phyloP scores from a whole-genome alignment of 1,140 invertebrate genomes.

The Phenacoccus solenopsis region DNA sequence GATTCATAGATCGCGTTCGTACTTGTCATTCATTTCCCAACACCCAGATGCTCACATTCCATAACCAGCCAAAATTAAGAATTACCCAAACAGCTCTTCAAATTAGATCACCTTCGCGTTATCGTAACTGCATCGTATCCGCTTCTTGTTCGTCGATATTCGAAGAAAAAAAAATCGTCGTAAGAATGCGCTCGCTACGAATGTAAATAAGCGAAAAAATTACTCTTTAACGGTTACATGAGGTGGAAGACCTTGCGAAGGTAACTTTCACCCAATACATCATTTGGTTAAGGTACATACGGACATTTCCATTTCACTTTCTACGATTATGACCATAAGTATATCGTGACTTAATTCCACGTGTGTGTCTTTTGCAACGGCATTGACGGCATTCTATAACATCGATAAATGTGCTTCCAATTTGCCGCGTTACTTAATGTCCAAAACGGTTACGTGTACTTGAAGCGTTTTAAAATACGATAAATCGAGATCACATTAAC shows the following conservation, averaged over 20 bases:
- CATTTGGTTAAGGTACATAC: background rate
- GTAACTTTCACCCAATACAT: background rate
- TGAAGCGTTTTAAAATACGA: too few relatives aligned
- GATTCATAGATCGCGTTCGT: too few relatives aligned
- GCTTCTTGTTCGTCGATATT: background rate
- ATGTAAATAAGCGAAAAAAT: background rate
- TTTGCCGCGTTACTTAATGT: too few relatives aligned
- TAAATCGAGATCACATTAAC: too few relatives aligned
- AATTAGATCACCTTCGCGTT: too few relatives aligned
- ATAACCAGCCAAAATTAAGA: too few relatives aligned
- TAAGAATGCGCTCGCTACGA: background rate
- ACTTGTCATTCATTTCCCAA: too few relatives aligned
- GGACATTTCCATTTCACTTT: background rate
- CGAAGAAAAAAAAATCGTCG: background rate
- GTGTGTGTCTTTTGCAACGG: background rate
- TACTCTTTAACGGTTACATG: background rate
- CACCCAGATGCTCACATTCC: too few relatives aligned
- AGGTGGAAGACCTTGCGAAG: background rate
- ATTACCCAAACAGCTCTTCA: too few relatives aligned
- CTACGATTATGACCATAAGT: background rate
- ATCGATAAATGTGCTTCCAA: too few relatives aligned
- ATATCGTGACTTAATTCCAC: background rate
- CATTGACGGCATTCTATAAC: background rate
- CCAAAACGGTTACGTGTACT: too few relatives aligned
- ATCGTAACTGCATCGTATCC: too few relatives aligned